These are phyloP conservation scores for Morphnarchus princeps DNA, from an alignment of 2,113 vertebrate genomes.

Conservation along the genomic window DNA sequence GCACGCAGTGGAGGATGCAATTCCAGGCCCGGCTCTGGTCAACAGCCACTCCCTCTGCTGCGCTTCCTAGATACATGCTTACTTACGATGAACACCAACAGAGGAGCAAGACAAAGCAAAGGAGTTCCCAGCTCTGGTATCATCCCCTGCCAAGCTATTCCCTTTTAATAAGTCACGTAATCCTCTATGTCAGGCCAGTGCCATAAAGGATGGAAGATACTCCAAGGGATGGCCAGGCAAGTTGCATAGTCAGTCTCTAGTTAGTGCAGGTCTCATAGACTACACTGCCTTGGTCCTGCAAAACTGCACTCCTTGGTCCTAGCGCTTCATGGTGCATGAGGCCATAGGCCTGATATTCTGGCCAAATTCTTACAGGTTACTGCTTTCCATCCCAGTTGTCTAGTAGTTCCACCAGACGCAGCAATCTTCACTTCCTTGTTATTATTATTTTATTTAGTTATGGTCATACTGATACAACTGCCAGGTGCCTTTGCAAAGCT, in stretches of 20 bases:
- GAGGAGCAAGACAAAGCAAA: not conserved
- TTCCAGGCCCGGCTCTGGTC: not conserved
- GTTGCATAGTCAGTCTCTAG: not conserved
- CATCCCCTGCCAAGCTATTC: not conserved
- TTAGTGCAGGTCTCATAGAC: not conserved
- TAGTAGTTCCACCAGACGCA: not conserved
- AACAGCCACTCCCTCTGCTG: not conserved
- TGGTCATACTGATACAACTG: too few relatives aligned
- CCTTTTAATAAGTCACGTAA: not conserved
- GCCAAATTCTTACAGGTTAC: not conserved
- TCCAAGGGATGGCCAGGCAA: not conserved
- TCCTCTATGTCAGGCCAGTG: not conserved
- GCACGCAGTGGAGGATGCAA: not conserved
- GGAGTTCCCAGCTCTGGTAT: not conserved
- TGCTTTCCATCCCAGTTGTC: not conserved
- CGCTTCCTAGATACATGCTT: not conserved
- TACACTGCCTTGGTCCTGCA: not conserved
- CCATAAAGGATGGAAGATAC: not conserved
- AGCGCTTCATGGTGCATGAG: rapidly evolving
- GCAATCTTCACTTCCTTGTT: not conserved
- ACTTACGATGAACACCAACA: not conserved
- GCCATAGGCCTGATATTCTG: not conserved
- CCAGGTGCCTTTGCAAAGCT: not conserved
- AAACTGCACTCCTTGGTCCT: not conserved
- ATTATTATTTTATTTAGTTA: not conserved